These are phyloP conservation scores for Oryzias curvinotus DNA, from an alignment of 2,113 vertebrate species.

Conservation along the genomic window DNA sequence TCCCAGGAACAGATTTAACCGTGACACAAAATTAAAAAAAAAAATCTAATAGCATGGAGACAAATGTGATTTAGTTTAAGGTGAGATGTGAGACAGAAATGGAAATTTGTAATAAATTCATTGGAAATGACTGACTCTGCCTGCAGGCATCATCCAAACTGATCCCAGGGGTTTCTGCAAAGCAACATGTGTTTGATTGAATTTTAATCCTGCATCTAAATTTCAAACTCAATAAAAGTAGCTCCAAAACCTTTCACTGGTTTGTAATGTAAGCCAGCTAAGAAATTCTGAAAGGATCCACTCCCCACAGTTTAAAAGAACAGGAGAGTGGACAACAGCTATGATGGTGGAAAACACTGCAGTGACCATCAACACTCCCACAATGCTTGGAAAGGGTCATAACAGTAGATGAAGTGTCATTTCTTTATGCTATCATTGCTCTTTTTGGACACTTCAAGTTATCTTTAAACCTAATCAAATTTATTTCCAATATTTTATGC, in stretches of 20 bases:
- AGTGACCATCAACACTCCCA: too few relatives aligned
- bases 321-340: too few relatives aligned
- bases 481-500: too few relatives aligned
- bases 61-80: not conserved
- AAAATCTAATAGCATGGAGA: not conserved
- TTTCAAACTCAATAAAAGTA: conserved; percentile 19
- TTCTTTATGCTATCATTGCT: too few relatives aligned
- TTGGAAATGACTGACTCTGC: not conserved
- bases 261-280: conserved; percentile 49
- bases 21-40: conserved; percentile 14
- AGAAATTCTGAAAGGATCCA: conserved; percentile 36
- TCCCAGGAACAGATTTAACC: not conserved
- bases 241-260: conserved; percentile 23
- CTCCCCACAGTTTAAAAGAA: conserved; percentile 55
- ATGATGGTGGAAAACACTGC: too few relatives aligned
- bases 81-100: conserved; percentile 1
- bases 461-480: too few relatives aligned
- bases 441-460: too few relatives aligned
- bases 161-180: too few relatives aligned
- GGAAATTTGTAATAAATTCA: conserved; percentile 6
- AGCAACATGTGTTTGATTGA: conserved; percentile 3
- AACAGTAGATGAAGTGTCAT: too few relatives aligned
- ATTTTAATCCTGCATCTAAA: conserved; percentile 29
- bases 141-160: not conserved
- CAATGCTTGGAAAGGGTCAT: too few relatives aligned